Percentiles rank a stretch among this genome's conserved stretches.
Conservation (phyloP, 2,797 vertebrate genomes). For the Acipenser oxyrinchus region DNA sequence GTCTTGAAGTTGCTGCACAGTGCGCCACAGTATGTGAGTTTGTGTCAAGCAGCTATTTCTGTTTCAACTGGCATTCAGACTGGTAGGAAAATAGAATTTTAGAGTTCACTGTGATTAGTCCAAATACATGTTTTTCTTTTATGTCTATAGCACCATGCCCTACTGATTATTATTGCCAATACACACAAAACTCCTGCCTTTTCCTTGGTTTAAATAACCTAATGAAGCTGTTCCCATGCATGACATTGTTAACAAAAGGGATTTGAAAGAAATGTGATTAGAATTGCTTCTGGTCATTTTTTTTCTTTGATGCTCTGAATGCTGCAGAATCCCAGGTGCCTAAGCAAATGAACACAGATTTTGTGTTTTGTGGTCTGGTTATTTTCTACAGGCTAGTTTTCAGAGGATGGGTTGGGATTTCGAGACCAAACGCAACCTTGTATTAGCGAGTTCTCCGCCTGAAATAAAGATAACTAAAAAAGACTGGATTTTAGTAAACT, state of each 20-base stretch:
- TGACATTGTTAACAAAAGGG: conserved; percentile 10
- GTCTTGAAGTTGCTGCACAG: too few relatives aligned
- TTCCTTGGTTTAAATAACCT: background rate
- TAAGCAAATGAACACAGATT: background rate
- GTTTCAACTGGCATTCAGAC: too few relatives aligned
- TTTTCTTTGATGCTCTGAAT: conserved; percentile 1
- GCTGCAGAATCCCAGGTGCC: background rate
- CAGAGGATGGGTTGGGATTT: background rate
- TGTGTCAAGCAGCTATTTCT: too few relatives aligned
- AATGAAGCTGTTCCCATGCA: conserved; percentile 10
- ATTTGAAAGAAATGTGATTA: conserved; percentile 6
- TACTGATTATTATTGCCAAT: too few relatives aligned
- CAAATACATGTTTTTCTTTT: too few relatives aligned
- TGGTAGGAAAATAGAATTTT: too few relatives aligned
- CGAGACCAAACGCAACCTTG: background rate
- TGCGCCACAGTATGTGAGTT: too few relatives aligned
- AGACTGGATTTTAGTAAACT: background rate
- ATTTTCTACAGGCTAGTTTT: background rate
- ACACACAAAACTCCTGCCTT: too few relatives aligned
- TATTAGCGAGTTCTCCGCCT: background rate
- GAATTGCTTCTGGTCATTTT: background rate
- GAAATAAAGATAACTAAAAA: background rate
- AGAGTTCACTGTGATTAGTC: too few relatives aligned
- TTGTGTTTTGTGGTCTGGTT: background rate
- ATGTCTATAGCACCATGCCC: too few relatives aligned